These are phyloP conservation scores for Ambastaia sidthimunki DNA, from an alignment of 2,797 vertebrate species.

Conservation along the genomic window DNA sequence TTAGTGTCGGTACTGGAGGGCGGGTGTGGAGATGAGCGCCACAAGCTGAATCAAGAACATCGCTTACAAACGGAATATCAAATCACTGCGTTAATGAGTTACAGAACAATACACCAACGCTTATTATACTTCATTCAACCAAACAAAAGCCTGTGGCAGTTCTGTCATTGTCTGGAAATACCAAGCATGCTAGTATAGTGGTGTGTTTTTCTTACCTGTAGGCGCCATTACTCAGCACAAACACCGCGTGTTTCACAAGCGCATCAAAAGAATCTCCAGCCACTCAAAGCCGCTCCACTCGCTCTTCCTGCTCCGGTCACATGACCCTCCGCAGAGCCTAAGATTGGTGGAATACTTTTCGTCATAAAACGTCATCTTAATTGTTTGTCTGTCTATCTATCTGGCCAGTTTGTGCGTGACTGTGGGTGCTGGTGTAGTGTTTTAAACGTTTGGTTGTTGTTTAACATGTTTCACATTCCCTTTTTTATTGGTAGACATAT, in stretches of 20 bases:
- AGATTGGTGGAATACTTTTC: conserved; percentile 8
- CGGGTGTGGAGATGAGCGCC: not conserved
- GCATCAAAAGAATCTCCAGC: not conserved
- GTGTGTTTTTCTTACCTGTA: conserved; percentile 30
- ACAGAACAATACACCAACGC: not conserved
- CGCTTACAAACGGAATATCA: not conserved
- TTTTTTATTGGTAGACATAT: too few species aligned
- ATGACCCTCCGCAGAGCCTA: not conserved
- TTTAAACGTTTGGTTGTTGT: too few species aligned
- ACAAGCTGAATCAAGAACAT: conserved; percentile 7
- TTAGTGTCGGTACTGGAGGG: not conserved
- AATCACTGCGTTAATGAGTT: not conserved
- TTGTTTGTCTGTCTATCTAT: too few species aligned
- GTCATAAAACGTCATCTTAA: too few species aligned
- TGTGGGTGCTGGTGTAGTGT: too few species aligned
- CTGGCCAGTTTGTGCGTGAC: too few species aligned
- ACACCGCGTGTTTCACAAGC: not conserved
- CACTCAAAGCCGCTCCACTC: not conserved
- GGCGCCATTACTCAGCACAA: conserved; percentile 29
- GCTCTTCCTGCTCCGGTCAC: conserved; percentile 33
- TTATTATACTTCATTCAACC: not conserved
- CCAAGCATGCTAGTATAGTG: not conserved
- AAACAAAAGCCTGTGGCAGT: not conserved
- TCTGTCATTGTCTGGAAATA: not conserved
- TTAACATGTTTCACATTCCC: too few species aligned